A percentile compares a stretch with the other conserved stretches of the same genome.
phyloP scores from a whole-genome alignment of 2,888 invertebrate species.

The Stenichneumon culpator region DNA sequence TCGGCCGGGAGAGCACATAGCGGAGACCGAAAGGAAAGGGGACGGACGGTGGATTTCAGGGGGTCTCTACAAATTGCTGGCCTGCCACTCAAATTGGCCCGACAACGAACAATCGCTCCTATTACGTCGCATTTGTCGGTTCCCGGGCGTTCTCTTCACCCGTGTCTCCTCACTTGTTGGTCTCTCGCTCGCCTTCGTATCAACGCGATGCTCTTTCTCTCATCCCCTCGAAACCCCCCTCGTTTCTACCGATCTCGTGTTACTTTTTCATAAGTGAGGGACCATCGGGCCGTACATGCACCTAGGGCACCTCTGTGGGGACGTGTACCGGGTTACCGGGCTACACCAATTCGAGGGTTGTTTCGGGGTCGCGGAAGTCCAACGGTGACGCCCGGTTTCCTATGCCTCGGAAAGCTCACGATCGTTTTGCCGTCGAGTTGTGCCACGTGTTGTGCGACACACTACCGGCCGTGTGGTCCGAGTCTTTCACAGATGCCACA shows the following conservation, averaged over 20 bases:
- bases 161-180: conserved; percentile 64
- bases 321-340: conserved; percentile 25
- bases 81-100: conserved; percentile 85
- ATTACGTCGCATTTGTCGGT: conserved; percentile 83
- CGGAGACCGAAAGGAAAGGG: conserved; percentile 58
- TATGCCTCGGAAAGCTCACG: conserved; percentile 46
- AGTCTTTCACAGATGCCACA: not conserved
- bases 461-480: conserved; percentile 17
- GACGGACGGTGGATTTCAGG: conserved; percentile 59
- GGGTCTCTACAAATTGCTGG: conserved; percentile 80
- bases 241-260: conserved; percentile 60
- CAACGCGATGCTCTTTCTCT: conserved; percentile 37
- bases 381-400: conserved; percentile 52
- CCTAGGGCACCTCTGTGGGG: conserved; percentile 7
- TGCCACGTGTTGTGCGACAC: conserved; percentile 42
- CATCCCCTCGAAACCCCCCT: conserved; percentile 38
- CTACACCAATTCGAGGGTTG: conserved; percentile 63
- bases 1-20: conserved; percentile 52
- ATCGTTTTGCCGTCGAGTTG: conserved; percentile 58
- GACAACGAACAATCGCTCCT: conserved; percentile 84
- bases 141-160: conserved; percentile 69
- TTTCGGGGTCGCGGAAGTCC: conserved; percentile 62
- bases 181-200: conserved; percentile 65
- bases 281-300: conserved; percentile 42
- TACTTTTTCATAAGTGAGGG: conserved; percentile 68